Evolutionary conservation across 2,888 invertebrate genomes (phyloP).

Genomic region (Hirtodrosophila duncani): DNA sequence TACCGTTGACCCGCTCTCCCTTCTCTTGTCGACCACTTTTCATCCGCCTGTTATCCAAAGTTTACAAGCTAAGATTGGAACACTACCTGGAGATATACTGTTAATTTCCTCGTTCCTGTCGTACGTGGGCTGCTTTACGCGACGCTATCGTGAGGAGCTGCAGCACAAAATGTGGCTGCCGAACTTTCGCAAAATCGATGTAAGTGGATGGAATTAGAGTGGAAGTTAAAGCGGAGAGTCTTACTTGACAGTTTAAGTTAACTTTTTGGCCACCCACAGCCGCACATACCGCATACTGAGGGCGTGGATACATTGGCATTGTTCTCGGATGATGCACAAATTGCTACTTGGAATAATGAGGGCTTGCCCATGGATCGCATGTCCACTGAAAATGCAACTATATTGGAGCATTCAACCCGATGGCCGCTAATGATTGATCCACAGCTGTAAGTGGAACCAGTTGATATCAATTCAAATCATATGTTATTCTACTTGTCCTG

Average conservation of each 20-base stretch:
- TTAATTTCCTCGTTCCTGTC: slow-evolving; percentile 95
- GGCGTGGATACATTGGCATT: slow-evolving; percentile 89
- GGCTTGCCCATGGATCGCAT: slow-evolving; percentile 94
- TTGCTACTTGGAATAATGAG: slow-evolving; percentile 97
- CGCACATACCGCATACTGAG: slow-evolving; percentile 88
- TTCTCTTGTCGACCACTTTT: background rate
- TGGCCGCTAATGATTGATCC: slow-evolving; percentile 99
- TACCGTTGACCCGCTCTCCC: slow-evolving; percentile 7
- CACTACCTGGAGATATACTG: slow-evolving; percentile 94
- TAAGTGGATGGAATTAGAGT: slow-evolving; percentile 76
- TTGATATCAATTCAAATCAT: background rate
- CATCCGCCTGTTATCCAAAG: slow-evolving; percentile 76
- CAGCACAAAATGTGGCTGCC: slow-evolving; percentile 91
- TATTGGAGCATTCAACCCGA: slow-evolving; percentile 91
- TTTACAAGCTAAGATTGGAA: slow-evolving; percentile 85
- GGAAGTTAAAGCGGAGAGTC: background rate
- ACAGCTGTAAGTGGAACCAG: slow-evolving; percentile 81
- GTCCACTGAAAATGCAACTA: slow-evolving; percentile 97
- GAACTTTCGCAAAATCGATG: slow-evolving; percentile 84
- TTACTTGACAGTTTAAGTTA: slow-evolving; percentile 4
- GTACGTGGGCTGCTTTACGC: slow-evolving; percentile 96
- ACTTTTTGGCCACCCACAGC: slow-evolving; percentile 75
- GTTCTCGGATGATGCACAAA: slow-evolving; percentile 93
- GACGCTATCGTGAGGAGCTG: slow-evolving; percentile 88
- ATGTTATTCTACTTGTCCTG: background rate